Conservation (phyloP, 2,888 invertebrate species). For the Blera fallax region DNA sequence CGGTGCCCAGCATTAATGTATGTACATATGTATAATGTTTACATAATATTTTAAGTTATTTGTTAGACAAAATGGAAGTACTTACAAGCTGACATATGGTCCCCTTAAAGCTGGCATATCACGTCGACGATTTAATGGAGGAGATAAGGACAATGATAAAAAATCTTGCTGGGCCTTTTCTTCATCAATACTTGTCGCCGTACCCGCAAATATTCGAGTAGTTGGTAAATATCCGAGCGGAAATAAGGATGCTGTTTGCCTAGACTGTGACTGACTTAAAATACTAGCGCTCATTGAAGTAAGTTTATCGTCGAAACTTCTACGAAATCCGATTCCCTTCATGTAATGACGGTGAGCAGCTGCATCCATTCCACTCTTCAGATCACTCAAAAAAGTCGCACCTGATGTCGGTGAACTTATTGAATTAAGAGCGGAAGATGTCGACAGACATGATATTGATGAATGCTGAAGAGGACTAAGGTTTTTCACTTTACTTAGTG, state of each 20-base stretch:
- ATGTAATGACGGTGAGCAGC: conserved; percentile 73
- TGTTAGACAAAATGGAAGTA: too few species aligned
- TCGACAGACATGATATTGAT: conserved; percentile 56
- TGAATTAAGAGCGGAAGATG: conserved; percentile 63
- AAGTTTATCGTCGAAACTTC: conserved; percentile 81
- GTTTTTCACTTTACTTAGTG: conserved; percentile 76
- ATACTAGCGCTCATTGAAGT: conserved; percentile 65
- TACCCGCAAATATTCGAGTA: conserved; percentile 79
- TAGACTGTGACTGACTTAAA: conserved; percentile 64
- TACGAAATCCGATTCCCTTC: conserved; percentile 79
- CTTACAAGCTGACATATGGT: conserved; percentile 81
- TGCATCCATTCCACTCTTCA: conserved; percentile 45
- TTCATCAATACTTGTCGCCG: conserved; percentile 79
- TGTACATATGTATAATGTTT: too few species aligned
- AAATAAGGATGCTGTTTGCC: conserved; percentile 78
- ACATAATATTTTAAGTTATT: too few species aligned
- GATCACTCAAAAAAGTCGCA: conserved; percentile 43
- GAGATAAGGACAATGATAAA: conserved; percentile 81
- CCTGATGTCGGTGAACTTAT: conserved; percentile 48
- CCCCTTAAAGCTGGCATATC: conserved; percentile 81
- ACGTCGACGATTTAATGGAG: conserved; percentile 81
- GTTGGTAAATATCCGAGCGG: conserved; percentile 81
- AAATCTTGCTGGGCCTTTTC: conserved; percentile 81
- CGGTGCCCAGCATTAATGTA: too few species aligned
- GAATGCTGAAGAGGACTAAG: conserved; percentile 76